Percentiles rank a stretch among this genome's conserved stretches.
Evolutionary conservation across 2,797 vertebrate genomes (phyloP).

Genomic region (Phoebastria nigripes): DNA sequence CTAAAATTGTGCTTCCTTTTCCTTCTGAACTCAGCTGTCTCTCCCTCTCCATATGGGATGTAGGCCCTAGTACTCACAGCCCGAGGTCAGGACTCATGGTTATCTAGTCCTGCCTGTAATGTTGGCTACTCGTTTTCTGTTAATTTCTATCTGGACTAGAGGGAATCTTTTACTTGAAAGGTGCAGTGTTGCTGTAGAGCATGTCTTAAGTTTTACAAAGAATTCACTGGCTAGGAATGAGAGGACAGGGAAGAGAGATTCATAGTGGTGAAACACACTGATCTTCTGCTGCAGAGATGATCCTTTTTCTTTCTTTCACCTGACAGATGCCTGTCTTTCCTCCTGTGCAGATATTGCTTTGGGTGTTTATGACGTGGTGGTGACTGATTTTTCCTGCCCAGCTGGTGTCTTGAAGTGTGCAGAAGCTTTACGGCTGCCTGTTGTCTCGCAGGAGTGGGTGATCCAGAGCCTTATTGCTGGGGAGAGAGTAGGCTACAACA

Average conservation of each 20-base stretch:
- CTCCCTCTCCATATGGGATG: not conserved
- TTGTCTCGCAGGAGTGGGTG: constrained; percentile 93
- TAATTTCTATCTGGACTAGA: not conserved
- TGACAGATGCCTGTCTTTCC: constrained; percentile 11
- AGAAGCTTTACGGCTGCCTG: constrained; percentile 80
- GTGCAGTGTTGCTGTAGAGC: not conserved
- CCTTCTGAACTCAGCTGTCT: not conserved
- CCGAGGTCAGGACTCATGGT: not conserved
- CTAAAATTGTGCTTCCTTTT: not conserved
- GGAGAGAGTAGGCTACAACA: constrained; percentile 81
- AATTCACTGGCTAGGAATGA: not conserved
- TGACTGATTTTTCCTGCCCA: constrained; percentile 85
- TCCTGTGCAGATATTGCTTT: constrained; percentile 81
- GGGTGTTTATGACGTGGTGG: constrained; percentile 86
- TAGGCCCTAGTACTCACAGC: not conserved
- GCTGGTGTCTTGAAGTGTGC: constrained; percentile 81
- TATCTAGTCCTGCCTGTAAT: not conserved
- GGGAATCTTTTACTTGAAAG: not conserved
- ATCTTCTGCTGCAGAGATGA: not conserved
- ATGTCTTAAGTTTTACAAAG: not conserved
- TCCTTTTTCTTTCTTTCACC: not conserved
- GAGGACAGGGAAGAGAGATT: not conserved
- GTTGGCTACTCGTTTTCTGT: not conserved
- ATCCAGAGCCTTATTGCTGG: constrained; percentile 93
- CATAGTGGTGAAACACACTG: not conserved